Base-by-base conservation (phyloP, 2,888 invertebrate species). In the Lasioglossum pauxillum region DNA sequence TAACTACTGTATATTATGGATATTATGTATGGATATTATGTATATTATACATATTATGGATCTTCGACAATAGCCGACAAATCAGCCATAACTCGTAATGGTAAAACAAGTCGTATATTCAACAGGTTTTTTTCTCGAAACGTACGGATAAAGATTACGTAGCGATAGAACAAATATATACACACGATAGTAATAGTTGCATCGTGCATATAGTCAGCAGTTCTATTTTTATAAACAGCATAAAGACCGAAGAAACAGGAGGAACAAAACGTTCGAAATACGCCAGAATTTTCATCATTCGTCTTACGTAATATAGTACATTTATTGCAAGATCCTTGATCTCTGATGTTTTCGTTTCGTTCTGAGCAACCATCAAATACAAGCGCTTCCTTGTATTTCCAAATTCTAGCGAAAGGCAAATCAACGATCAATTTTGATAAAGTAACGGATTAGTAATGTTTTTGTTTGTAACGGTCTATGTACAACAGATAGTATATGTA, bases 161-260 rank as follows among this genome's bases (percentile, higher is more conserved):
- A 57, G 19, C 53, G 44, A 41, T 44, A 49, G 38, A 41, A 80
- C 67, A 80, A 79, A 44, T 44, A 44, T 46, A 46, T 49, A 16
- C 14, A 69, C 16, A 49, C 23, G 46, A 80, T 74, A 67, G 23
- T 80, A 60, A 53, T 23, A 75, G 46, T 85, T 41, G 44, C 74
- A 81, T 86, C 75, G 46, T 46, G 27, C 53, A 23, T 64, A 23
- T 78, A 80, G 79, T 75, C 71, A 80, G 78, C 71, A 80, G 75
- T 71, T 86, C 78, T 87, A 86, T 86, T 86, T 87, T 86, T 83
- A 75, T 49, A 49, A 53, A 31, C 44, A 38, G 73, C 49, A 78
- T 80, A 80, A 78, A 80, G 46, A 69, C 12, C 10, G 27, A 78
- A 46, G 71, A 71, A 71, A 41, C 41, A 5, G 38, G 41, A 71